Evolutionary conservation across 2,113 vertebrate genomes (phyloP).

Genomic region (Sceloporus tristichus): DNA sequence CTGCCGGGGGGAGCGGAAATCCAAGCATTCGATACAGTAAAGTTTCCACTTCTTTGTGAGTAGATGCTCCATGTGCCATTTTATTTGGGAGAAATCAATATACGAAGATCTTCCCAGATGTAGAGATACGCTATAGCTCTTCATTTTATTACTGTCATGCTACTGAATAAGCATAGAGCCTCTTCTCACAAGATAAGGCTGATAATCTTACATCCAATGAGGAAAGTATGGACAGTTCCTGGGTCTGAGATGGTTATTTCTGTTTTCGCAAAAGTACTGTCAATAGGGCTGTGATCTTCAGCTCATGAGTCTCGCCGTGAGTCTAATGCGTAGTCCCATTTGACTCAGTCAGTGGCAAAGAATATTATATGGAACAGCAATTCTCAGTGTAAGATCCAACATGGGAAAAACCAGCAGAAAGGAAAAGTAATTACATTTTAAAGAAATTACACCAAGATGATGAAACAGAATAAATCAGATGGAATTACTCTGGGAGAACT

Average conservation of each 20-base stretch:
- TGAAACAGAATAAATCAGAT: background rate
- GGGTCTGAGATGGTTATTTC: background rate
- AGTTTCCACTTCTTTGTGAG: no score
- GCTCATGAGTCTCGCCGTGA: no score
- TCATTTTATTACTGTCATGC: background rate
- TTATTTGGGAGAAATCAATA: no score
- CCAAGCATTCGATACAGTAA: no score
- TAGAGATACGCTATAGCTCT: no score
- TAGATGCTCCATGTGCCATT: no score
- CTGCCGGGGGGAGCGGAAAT: no score
- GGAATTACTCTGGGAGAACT: background rate
- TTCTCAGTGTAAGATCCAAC: background rate
- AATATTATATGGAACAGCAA: background rate
- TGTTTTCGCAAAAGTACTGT: background rate
- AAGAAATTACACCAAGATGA: no score
- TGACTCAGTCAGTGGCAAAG: background rate
- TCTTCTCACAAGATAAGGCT: background rate
- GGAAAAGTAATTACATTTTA: background rate
- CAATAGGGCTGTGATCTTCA: background rate
- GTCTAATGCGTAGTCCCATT: background rate
- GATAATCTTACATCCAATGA: background rate
- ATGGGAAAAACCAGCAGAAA: conserved; percentile 1
- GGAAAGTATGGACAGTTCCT: background rate
- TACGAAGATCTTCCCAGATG: no score
- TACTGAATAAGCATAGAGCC: background rate